Conservation (phyloP, 2,888 invertebrate species). For the Zelleria hepariella region DNA sequence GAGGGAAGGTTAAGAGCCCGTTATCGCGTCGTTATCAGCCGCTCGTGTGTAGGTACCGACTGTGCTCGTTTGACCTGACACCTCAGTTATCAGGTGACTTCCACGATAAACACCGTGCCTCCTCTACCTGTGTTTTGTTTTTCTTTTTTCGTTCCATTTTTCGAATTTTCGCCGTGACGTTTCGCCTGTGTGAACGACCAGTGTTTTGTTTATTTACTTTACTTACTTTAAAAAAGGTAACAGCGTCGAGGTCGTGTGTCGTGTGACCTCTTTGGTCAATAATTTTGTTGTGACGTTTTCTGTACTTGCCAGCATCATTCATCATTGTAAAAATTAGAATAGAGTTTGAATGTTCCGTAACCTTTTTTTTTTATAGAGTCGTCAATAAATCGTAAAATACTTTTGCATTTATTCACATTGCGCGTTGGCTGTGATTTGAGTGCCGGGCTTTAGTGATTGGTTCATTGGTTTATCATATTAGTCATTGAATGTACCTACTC, state of each 20-base stretch:
- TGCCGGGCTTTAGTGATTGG: no score
- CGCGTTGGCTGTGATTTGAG: no score
- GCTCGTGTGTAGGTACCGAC: slow-evolving; percentile 53
- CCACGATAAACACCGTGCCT: slow-evolving; percentile 56
- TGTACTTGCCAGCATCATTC: not conserved
- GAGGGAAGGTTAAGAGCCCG: slow-evolving; percentile 69
- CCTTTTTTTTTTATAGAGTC: not conserved
- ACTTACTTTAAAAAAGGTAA: no score
- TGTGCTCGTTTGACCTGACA: slow-evolving; percentile 72
- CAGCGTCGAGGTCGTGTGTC: not conserved
- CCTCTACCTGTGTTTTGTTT: slow-evolving; percentile 50
- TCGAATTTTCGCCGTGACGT: not conserved
- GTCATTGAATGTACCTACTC: no score
- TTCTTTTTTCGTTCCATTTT: not conserved
- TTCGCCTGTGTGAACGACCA: not conserved
- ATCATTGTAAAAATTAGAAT: not conserved
- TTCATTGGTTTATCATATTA: no score
- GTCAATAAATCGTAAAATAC: no score
- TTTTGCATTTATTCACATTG: no score
- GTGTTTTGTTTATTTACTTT: no score
- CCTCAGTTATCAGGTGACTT: slow-evolving; percentile 63
- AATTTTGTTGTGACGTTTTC: not conserved
- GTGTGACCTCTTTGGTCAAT: not conserved
- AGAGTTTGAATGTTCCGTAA: not conserved
- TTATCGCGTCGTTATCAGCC: slow-evolving; percentile 60